phyloP scores from a whole-genome alignment of 2,888 invertebrate species.

The Liodrosophila aerea region DNA sequence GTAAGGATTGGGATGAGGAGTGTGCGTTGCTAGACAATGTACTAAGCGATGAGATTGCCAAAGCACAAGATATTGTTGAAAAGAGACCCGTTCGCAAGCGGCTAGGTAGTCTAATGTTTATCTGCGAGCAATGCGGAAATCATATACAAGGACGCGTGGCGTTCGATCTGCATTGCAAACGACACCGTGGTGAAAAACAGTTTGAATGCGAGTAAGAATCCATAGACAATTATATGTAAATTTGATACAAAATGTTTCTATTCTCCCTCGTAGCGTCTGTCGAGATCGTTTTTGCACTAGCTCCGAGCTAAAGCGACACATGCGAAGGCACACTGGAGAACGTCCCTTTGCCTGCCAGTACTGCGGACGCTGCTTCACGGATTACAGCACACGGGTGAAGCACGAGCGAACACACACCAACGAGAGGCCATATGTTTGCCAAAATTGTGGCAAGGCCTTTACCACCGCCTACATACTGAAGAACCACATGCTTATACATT shows the following conservation, averaged over 20 bases:
- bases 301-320: conserved; percentile 67
- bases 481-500: conserved; percentile 66
- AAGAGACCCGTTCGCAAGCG: conserved; percentile 37
- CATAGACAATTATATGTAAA: neutral
- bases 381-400: conserved; percentile 64
- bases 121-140: conserved; percentile 66
- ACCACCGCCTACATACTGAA: conserved; percentile 67
- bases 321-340: conserved; percentile 64
- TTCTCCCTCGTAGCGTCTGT: conserved; percentile 42
- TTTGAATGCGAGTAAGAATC: conserved; percentile 60
- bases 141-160: conserved; percentile 64
- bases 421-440: conserved; percentile 69
- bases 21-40: conserved; percentile 37
- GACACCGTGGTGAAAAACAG: conserved; percentile 68
- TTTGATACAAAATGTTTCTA: neutral
- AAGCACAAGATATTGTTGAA: conserved; percentile 6
- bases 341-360: conserved; percentile 68
- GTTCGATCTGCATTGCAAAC: conserved; percentile 66
- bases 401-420: conserved; percentile 74
- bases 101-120: conserved; percentile 35
- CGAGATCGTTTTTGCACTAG: conserved; percentile 63
- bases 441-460: conserved; percentile 71
- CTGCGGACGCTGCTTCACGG: conserved; percentile 64
- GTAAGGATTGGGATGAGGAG: conserved; percentile 40
- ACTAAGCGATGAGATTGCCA: conserved; percentile 41